Conservation (phyloP, 2,797 vertebrate species). For the Hippopotamyrus pictus region DNA sequence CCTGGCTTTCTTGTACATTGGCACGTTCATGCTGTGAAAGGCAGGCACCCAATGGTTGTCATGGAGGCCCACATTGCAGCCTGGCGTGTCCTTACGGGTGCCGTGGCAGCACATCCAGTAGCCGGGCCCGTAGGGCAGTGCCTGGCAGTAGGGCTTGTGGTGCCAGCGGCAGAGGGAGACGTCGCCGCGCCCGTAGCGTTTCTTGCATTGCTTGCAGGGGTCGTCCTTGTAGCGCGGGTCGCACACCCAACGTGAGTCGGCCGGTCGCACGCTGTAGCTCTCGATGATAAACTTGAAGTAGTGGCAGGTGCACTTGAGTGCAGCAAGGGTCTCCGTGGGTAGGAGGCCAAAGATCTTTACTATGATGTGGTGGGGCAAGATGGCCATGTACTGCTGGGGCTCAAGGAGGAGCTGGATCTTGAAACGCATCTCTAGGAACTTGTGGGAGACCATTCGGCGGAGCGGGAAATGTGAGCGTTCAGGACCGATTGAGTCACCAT, state of each 20-base stretch:
- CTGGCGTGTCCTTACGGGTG: conserved; percentile 74
- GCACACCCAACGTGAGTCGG: conserved; percentile 88
- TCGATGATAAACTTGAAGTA: conserved; percentile 87
- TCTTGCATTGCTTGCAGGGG: conserved; percentile 95
- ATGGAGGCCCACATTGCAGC: conserved; percentile 91
- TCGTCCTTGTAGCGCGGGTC: conserved; percentile 92
- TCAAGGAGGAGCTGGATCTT: conserved; percentile 88
- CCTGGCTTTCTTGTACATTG: conserved; percentile 69
- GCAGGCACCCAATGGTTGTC: conserved; percentile 95
- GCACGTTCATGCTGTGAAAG: conserved; percentile 81
- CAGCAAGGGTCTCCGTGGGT: conserved; percentile 80
- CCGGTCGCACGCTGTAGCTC: conserved; percentile 80
- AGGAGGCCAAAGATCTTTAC: conserved; percentile 80
- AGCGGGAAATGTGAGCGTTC: conserved; percentile 50
- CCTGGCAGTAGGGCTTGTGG: conserved; percentile 92
- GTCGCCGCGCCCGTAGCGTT: conserved; percentile 76
- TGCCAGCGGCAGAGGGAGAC: conserved; percentile 96
- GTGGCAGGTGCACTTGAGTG: conserved; percentile 86
- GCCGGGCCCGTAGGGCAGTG: conserved; percentile 83
- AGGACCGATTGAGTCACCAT: conserved; percentile 20
- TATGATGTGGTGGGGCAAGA: conserved; percentile 86
- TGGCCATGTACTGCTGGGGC: conserved; percentile 80
- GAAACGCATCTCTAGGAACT: conserved; percentile 81
- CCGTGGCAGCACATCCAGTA: conserved; percentile 96
- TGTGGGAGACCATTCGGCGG: conserved; percentile 68